Evolutionary conservation across 1,140 invertebrate genomes (phyloP).

Genomic region (Panulirus ornatus): DNA sequence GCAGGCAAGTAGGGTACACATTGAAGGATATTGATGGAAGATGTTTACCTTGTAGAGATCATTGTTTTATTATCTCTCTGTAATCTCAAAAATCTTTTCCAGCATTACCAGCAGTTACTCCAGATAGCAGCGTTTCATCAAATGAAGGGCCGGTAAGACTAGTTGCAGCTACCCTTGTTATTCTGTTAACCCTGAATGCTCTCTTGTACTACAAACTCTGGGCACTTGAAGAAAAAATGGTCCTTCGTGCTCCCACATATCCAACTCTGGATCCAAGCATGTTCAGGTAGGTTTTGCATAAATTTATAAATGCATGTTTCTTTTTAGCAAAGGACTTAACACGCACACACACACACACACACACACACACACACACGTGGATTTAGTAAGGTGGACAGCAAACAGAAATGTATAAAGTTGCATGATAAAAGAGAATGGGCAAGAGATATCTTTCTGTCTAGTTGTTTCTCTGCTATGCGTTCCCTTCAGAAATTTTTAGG

Average conservation of each 20-base stretch:
- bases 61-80: not conserved
- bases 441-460: no score
- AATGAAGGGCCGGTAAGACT: conserved; percentile 79
- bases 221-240: conserved; percentile 81
- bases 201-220: conserved; percentile 89
- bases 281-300: conserved; percentile 45
- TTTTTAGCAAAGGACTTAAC: no score
- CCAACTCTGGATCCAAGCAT: conserved; percentile 69
- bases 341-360: no score
- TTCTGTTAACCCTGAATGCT: conserved; percentile 87
- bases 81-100: conserved; percentile 2
- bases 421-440: no score
- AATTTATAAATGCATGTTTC: not conserved
- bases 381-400: no score
- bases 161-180: conserved; percentile 80
- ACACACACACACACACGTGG: no score
- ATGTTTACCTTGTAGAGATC: not conserved
- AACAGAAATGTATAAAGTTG: no score
- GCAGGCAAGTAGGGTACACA: no score
- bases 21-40: not conserved
- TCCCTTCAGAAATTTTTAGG: no score
- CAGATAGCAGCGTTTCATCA: conserved; percentile 36
- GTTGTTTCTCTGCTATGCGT: no score
- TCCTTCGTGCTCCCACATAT: conserved; percentile 73
- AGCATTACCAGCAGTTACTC: conserved; percentile 57